phyloP scores from a whole-genome alignment of 1,140 invertebrate genomes.

The Bradynema listronoti region DNA sequence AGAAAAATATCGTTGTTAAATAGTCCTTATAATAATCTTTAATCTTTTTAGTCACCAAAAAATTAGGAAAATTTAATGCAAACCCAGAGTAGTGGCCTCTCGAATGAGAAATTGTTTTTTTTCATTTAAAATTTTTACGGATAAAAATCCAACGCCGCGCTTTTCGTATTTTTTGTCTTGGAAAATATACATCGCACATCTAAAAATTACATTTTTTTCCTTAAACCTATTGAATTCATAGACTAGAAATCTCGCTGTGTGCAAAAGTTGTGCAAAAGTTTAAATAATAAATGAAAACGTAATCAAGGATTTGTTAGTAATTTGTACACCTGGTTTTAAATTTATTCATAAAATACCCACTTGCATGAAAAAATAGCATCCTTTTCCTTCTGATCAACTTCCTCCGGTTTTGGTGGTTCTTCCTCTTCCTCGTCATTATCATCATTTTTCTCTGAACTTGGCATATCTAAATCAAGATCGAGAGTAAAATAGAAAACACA shows the following conservation, averaged over 20 bases:
- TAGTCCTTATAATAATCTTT: no score
- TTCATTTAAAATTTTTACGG: not conserved
- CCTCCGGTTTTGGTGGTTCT: constrained; percentile 1
- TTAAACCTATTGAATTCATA: no score
- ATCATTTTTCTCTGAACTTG: not conserved
- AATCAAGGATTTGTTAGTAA: no score
- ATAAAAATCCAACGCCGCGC: not conserved
- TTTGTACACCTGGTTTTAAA: no score
- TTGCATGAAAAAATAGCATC: not conserved
- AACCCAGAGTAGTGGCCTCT: not conserved
- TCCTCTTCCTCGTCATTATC: not conserved
- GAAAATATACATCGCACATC: not conserved
- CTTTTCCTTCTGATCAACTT: not conserved
- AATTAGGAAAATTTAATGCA: not conserved
- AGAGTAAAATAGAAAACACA: no score
- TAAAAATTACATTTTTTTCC: not conserved
- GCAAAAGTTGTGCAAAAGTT: no score
- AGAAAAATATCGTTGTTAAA: no score
- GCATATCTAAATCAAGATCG: no score
- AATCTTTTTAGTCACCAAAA: no score
- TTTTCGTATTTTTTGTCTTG: not conserved
- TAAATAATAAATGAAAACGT: no score
- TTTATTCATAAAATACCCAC: not conserved
- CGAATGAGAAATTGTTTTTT: not conserved
- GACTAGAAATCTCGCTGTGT: no score